phyloP scores from a whole-genome alignment of 2,797 vertebrate genomes.

The Sebastes hubbsi region DNA sequence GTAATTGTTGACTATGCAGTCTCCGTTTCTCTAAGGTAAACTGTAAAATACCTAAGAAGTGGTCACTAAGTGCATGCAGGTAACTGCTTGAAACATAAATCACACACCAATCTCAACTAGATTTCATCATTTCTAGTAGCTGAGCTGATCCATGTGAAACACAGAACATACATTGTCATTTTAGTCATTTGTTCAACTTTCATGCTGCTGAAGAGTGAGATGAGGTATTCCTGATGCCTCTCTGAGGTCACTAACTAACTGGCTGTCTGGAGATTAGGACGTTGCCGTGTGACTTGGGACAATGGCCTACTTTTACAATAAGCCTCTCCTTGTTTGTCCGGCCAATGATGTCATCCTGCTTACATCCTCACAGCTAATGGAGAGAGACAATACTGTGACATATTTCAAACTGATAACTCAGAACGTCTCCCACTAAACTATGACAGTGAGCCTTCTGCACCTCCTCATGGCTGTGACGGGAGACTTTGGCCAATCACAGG shows the following conservation, averaged over 20 bases:
- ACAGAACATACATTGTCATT: not conserved
- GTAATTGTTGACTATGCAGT: not conserved
- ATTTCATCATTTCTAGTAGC: not conserved
- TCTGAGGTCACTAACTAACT: slow-evolving; percentile 24
- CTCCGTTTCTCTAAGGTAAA: not conserved
- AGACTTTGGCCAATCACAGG: too few relatives aligned
- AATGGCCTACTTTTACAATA: slow-evolving; percentile 48
- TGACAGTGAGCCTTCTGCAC: too few relatives aligned
- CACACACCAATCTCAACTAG: not conserved
- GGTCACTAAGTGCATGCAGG: not conserved
- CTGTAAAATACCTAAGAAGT: not conserved
- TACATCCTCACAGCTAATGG: not conserved
- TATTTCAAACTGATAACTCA: not conserved
- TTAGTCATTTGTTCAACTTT: not conserved
- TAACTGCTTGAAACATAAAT: not conserved
- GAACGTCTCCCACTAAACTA: not conserved
- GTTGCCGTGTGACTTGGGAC: slow-evolving; percentile 20
- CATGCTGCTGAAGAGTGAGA: not conserved
- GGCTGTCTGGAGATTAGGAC: slow-evolving; percentile 30
- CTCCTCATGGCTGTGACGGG: too few relatives aligned
- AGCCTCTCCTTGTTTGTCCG: slow-evolving; percentile 38
- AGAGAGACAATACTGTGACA: not conserved
- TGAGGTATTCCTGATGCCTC: not conserved
- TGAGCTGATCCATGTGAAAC: not conserved
- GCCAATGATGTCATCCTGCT: slow-evolving; percentile 18